phyloP scores from a whole-genome alignment of 1,140 invertebrate species.

The Brachionus asplanchnoidis region DNA sequence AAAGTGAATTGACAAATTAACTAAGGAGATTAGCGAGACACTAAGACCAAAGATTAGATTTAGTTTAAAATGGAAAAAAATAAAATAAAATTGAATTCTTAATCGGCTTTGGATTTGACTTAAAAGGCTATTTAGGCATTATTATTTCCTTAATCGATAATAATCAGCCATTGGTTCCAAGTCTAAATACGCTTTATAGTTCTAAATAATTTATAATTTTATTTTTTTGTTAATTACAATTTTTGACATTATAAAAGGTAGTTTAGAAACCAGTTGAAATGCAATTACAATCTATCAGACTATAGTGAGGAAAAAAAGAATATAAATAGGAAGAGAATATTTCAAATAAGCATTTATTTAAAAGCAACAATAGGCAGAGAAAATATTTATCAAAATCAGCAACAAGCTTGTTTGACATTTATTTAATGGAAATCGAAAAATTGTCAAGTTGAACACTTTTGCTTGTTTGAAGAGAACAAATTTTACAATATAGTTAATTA shows the following conservation, averaged over 20 bases:
- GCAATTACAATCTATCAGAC: slow-evolving; percentile 3
- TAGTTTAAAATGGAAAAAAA: not conserved
- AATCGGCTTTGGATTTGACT: slow-evolving; percentile 1
- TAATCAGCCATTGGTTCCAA: not conserved
- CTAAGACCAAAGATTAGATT: not conserved
- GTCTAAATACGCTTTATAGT: not conserved
- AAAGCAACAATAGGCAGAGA: not conserved
- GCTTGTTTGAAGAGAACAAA: not conserved
- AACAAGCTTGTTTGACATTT: slow-evolving; percentile 21
- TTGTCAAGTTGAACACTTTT: slow-evolving; percentile 33
- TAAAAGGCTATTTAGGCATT: slow-evolving; percentile 20
- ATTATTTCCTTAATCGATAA: not conserved
- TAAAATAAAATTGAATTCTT: not conserved
- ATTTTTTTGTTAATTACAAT: slow-evolving; percentile 26
- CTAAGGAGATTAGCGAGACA: not conserved
- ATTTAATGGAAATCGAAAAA: not conserved
- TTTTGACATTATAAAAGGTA: slow-evolving; percentile 35
- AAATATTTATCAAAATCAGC: slow-evolving; percentile 29
- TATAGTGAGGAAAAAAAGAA: not conserved
- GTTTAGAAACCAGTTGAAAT: slow-evolving; percentile 5
- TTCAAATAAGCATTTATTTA: slow-evolving; percentile 2
- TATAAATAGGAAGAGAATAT: slow-evolving; percentile 31
- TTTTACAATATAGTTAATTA: not conserved
- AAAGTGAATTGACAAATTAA: not conserved
- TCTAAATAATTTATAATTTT: slow-evolving; percentile 16